Conservation (phyloP, 2,797 vertebrate species). For the Anas flavirostris region DNA sequence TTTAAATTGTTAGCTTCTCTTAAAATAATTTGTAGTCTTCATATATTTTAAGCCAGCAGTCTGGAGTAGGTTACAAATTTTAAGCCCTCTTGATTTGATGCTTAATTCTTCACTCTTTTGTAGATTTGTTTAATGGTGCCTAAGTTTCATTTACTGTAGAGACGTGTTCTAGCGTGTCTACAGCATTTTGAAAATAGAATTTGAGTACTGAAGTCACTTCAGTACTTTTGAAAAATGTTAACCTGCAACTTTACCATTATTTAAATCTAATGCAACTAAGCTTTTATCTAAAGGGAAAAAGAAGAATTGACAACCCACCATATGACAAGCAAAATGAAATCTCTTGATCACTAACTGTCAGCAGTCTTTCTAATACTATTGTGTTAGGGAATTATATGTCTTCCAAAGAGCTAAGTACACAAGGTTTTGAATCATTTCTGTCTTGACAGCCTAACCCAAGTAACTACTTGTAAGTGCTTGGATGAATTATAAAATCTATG, state of each 20-base stretch:
- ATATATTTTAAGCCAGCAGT: not conserved
- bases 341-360: constrained; percentile 74
- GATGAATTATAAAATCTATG: constrained; percentile 63
- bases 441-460: constrained; percentile 68
- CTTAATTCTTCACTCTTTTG: not conserved
- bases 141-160: not conserved
- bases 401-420: constrained; percentile 65
- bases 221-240: constrained; percentile 61
- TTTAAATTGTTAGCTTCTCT: not conserved
- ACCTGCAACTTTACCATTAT: constrained; percentile 64
- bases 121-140: not conserved
- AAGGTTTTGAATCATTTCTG: constrained; percentile 62
- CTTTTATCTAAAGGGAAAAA: constrained; percentile 67
- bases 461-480: constrained; percentile 64
- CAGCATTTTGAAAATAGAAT: constrained; percentile 56
- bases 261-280: constrained; percentile 66
- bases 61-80: not conserved
- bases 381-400: constrained; percentile 70
- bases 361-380: constrained; percentile 68
- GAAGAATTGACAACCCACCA: constrained; percentile 72
- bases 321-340: constrained; percentile 74
- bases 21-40: not conserved
- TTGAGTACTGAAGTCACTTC: constrained; percentile 50
- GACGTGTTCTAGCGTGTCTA: not conserved
- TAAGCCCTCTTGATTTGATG: not conserved